Evolutionary conservation across 92 coral and sea anemone species (phyloP).

Genomic region (Micromussa lordhowensis): DNA sequence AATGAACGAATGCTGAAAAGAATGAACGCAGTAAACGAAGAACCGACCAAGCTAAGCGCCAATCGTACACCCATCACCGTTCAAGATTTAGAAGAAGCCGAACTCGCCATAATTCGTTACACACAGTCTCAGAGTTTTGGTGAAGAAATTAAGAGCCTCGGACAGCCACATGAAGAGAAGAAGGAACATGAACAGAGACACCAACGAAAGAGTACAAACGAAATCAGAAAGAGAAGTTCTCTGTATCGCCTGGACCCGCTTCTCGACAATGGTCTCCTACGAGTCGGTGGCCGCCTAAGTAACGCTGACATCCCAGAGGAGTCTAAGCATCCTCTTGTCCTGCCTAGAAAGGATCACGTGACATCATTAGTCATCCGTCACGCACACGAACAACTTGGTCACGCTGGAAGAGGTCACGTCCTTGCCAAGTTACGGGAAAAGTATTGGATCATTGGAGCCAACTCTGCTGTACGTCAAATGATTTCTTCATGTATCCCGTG

Average conservation of each 20-base stretch:
- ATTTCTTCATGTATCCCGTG: neutral
- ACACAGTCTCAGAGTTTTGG: constrained; percentile 9
- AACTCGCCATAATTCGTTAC: constrained; percentile 13
- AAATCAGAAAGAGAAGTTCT: neutral
- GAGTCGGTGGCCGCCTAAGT: neutral
- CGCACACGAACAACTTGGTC: neutral
- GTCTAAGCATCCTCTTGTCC: neutral
- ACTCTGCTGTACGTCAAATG: neutral
- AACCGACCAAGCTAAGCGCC: neutral
- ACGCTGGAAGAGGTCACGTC: neutral
- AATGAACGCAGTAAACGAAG: constrained; percentile 14
- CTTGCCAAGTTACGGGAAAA: neutral
- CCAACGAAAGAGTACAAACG: neutral
- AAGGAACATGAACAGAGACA: no score
- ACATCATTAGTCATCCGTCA: neutral
- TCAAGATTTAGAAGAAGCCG: constrained; percentile 24
- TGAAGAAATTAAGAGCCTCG: constrained; percentile 20
- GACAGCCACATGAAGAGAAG: no score
- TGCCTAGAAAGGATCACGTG: neutral
- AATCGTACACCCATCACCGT: constrained; percentile 14
- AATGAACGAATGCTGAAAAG: constrained; percentile 5
- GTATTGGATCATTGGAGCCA: neutral
- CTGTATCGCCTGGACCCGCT: neutral
- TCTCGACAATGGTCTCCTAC: neutral
- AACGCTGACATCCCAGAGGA: neutral